Base-by-base conservation (phyloP, 2,113 vertebrate species). In the Noctilio leporinus region DNA sequence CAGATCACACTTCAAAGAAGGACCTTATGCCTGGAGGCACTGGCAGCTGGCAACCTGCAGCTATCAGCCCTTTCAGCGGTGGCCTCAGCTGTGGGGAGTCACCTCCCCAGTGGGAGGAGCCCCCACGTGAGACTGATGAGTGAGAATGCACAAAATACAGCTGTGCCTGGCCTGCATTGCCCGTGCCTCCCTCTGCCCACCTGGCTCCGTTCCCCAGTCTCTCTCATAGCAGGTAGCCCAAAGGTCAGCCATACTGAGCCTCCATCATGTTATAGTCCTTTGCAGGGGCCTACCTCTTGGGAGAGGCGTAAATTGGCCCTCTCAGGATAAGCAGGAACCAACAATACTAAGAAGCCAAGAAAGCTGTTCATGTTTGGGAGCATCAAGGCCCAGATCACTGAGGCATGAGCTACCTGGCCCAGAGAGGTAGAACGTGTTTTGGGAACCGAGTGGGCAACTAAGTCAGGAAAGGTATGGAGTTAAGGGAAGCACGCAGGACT, bases 161-260 rank as follows among this genome's bases (percentile, higher is more conserved):
- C n/a, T 51, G 20, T 8, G 11, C 35, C 14, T 2, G 8, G 28
- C 26, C 72, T 22, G 2, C 20, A 2, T 9, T 12, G 1, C 10
- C 38, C 33, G 17, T 15, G 49, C 38, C 33, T 75, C 26, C 33
- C 55, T 76, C 38, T 5, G 20, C 28, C 70, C 20, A 33, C 33
- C 33, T 30, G 20, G 70, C 33, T 62, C 20, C 62, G 28, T 59
- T 59, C n/a, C 3, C 40, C n/a, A 59, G n/a, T n/a, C 40, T 28
- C 22, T 91, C 35, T 38, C 51, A 24, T 8, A 76, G 43, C 1
- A 2, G 10, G 11, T 35, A 53, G 9, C 40, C 43, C 87, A 77
- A 9, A n/a, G 26, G 11, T 14, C 40, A 24, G 30, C 7, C 35
- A 30, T 12, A 35, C 19, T 22, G 28, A 43, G 40, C 33, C 49